Base-by-base conservation (phyloP, 2,888 invertebrate species). In the Coleophora flavipennella region DNA sequence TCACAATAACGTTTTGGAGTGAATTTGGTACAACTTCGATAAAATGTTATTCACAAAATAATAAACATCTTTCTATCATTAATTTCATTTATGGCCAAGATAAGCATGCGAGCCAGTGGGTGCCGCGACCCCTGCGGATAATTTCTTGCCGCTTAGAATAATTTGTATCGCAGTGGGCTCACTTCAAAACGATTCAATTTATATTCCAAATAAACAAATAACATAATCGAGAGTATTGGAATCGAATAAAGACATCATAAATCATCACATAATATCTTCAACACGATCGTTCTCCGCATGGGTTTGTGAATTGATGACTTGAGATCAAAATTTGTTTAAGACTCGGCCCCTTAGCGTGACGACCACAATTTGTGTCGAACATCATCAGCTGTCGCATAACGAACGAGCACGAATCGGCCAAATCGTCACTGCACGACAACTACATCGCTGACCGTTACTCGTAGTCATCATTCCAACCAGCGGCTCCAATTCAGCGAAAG, bases 401-500 rank as follows among this genome's bases (percentile, higher is more conserved):
- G 65, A 67, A 57, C 63, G 56, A 50, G 51, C 67, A 67, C 64
- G 64, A 77, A 70, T 69, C 65, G 51, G 48, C 52, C 54, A 74
- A 75, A 80, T 77, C 65, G 71, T 67, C 50, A 54, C 58, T 53
- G 68, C 81, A 79, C 79, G 78, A 79, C 65, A 67, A 51, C 56
- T 60, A 48, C 59, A 59, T 65, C 53, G 61, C 50, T 47, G 50
- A 53, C 73, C 74, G 76, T 74, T 76, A 76, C 52, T 48, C 53
- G 49, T 51, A 55, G 61, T 57, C 50, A 52, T 57, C 57, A 55
- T 20, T 20, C 6, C 20, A 6, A 20, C 48, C 45, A 48, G 54
- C 49, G 43, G 55, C 49, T 45, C 41, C 50, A 44, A 13, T 26
- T 11, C 3, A 29, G 29, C 2, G 29, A 11, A 29, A 9, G 29